Evolutionary conservation across 1,140 invertebrate species (phyloP).

Genomic region (Dreissena rostriformis): DNA sequence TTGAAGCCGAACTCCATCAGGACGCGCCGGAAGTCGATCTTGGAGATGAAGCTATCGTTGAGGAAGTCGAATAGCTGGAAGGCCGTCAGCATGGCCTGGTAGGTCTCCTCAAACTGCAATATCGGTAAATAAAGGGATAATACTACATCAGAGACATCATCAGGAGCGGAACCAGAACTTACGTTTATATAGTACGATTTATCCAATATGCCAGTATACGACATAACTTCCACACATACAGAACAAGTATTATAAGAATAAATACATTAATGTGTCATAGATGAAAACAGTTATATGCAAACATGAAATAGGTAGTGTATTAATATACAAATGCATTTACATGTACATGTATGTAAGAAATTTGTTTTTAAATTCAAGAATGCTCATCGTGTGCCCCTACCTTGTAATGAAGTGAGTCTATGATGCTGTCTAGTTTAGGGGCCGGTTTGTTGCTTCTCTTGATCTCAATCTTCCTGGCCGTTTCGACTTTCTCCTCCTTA

Average conservation of each 20-base stretch:
- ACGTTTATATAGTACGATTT: too few relatives aligned
- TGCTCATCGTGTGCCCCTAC: slow-evolving; percentile 43
- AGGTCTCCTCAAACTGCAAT: slow-evolving; percentile 76
- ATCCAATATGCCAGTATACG: too few relatives aligned
- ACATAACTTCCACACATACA: too few relatives aligned
- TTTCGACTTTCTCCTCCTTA: slow-evolving; percentile 24
- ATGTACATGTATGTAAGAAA: too few relatives aligned
- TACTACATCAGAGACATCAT: too few relatives aligned
- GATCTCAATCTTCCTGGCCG: slow-evolving; percentile 44
- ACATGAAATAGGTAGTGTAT: too few relatives aligned
- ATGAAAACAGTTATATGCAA: too few relatives aligned
- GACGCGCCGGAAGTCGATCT: slow-evolving; percentile 74
- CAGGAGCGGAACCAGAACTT: too few relatives aligned
- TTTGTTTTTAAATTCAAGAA: too few relatives aligned
- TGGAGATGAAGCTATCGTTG: slow-evolving; percentile 70
- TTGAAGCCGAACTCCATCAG: slow-evolving; percentile 75
- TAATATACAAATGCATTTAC: too few relatives aligned
- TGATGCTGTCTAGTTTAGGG: slow-evolving; percentile 69
- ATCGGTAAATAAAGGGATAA: slow-evolving; percentile 16
- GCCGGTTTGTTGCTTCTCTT: slow-evolving; percentile 31
- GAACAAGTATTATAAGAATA: too few relatives aligned
- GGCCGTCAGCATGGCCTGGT: slow-evolving; percentile 70
- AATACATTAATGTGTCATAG: too few relatives aligned
- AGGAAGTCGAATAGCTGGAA: slow-evolving; percentile 75
- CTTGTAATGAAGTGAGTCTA: slow-evolving; percentile 72